A percentile compares a stretch with the other conserved stretches of the same genome.
phyloP scores from a whole-genome alignment of 1,140 invertebrate genomes.

The Tenebrio molitor region DNA sequence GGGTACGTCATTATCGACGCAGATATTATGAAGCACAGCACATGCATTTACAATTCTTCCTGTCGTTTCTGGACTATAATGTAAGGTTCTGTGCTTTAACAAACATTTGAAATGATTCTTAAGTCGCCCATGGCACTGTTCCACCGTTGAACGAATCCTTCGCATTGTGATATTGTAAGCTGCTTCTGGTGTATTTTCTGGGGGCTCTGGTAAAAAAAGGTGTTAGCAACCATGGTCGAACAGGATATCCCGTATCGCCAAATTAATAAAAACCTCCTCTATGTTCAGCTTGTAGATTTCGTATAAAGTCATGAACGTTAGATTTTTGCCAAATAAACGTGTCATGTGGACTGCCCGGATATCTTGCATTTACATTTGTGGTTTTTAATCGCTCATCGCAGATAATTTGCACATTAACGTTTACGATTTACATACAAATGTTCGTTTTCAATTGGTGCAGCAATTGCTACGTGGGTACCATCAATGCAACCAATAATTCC shows the following conservation, averaged over 20 bases:
- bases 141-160: not conserved
- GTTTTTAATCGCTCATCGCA: not conserved
- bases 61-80: not conserved
- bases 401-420: conserved; percentile 1
- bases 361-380: not conserved
- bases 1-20: not conserved
- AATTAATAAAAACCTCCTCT: not conserved
- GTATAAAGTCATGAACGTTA: not conserved
- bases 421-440: conserved; percentile 5
- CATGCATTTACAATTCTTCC: not conserved
- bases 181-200: not conserved
- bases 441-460: conserved; percentile 1
- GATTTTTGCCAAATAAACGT: conserved; percentile 2
- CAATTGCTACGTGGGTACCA: not conserved
- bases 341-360: not conserved
- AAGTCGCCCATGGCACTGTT: not conserved
- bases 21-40: not conserved
- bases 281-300: not conserved
- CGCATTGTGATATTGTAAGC: not conserved
- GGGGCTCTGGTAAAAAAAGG: not conserved
- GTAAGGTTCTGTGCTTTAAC: not conserved
- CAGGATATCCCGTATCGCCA: not conserved
- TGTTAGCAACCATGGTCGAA: not conserved
- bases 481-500: no score
- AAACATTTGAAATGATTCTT: not conserved